Base-by-base conservation (phyloP, 2,113 vertebrate species). In the Diphyllodes magnificus region DNA sequence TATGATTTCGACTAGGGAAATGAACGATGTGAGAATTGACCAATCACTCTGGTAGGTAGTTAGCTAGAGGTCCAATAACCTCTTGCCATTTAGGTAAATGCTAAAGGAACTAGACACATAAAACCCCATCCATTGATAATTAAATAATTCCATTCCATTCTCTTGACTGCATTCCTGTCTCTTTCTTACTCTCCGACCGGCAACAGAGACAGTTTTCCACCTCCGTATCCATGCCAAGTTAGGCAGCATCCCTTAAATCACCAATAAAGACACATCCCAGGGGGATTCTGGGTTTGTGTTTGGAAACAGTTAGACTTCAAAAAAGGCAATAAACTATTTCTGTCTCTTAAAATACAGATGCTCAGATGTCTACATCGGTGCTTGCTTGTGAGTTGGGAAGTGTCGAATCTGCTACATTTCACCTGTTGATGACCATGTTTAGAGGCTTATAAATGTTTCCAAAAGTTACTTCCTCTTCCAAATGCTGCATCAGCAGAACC, bases 171-270 rank as follows among this genome's bases (percentile, higher is more conserved):
- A 37, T 37, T 37, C 37, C 37, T 37, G 37, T 37, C 37, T 37
- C 37, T 37, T 37, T 37, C 37, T 37, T 37, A 37, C 37, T 37
- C 37, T 37, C 37, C 10, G 37, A 10, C 37, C 37, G 10, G 37
- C 37, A 37, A 37, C 37, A 37, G 37, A 37, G 37, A 37, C 9
- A 10, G 37, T 37, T 37, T 53, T 37, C 50, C 35, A 71, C 12
- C 10, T 64, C 45, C 0, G 0, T 33, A 39, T 14, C 68, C 11
- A 6, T 31, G 49, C 19, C 50, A 60, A 59, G 37, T 18, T 33
- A 40, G 50, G 25, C 45, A 80, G 40, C 2, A 1, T 47, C 65
- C 15, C 11, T 73, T 40, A 50, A 70, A n/a, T 63, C 25, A 59
- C 11, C 25, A 22, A 27, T 39, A 71, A 76, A 72, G 31, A 61